Conservation (phyloP, 2,113 vertebrate genomes). For the Xiphophorus couchianus region DNA sequence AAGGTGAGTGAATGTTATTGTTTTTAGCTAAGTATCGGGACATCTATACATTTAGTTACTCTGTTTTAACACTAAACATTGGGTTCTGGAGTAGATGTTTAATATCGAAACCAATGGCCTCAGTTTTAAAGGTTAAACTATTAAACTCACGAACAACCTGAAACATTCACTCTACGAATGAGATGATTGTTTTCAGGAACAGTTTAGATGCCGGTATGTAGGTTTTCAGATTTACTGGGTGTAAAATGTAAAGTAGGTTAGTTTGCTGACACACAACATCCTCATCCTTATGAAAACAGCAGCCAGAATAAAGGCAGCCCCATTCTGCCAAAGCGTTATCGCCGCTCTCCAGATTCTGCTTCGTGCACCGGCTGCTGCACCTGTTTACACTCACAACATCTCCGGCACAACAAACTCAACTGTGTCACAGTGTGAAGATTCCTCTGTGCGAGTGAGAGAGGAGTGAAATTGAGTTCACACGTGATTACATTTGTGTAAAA, state of each 20-base stretch:
- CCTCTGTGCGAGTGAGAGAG: background rate
- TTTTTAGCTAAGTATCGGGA: background rate
- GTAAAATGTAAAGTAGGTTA: conserved; percentile 37
- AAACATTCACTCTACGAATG: background rate
- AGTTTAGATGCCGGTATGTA: background rate
- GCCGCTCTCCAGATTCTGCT: conserved; percentile 54
- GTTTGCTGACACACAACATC: conserved; percentile 53
- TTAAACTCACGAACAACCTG: background rate
- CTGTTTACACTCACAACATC: conserved; percentile 36
- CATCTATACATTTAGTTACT: background rate
- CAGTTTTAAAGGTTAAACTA: background rate
- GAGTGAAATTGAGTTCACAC: background rate
- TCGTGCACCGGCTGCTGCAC: conserved; percentile 29
- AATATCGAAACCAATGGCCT: background rate
- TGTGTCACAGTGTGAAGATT: background rate
- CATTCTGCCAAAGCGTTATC: conserved; percentile 51
- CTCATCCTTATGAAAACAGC: conserved; percentile 32
- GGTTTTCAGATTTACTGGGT: conserved; percentile 8
- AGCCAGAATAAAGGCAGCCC: conserved; percentile 37
- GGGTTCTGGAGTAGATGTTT: background rate
- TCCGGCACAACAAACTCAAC: conserved; percentile 3
- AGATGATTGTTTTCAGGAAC: background rate
- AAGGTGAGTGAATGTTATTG: background rate
- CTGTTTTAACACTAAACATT: background rate
- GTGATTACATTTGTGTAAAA: conserved; percentile 1